phyloP scores from a whole-genome alignment of 2,888 invertebrate species.

The Mythimna loreyi region DNA sequence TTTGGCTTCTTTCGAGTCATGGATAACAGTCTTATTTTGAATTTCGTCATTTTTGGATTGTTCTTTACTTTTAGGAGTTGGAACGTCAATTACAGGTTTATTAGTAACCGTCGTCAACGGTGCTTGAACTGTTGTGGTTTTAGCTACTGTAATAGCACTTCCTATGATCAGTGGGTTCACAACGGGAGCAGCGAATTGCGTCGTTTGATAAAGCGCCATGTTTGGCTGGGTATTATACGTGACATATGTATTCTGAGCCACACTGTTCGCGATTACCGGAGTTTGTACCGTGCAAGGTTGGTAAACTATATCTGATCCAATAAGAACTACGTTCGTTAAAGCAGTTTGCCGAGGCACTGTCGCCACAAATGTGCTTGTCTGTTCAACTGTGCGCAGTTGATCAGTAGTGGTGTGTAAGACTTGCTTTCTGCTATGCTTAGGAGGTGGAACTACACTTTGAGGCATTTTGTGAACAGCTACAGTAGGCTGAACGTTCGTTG shows the following conservation, averaged over 20 bases:
- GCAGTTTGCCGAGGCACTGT: constrained; percentile 67
- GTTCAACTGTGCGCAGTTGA: constrained; percentile 40
- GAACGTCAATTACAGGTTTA: constrained; percentile 20
- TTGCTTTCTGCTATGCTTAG: constrained; percentile 36
- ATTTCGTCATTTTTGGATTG: constrained; percentile 5
- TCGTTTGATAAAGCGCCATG: constrained; percentile 73
- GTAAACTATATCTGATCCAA: constrained; percentile 76
- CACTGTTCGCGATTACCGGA: constrained; percentile 56
- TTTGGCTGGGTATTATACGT: constrained; percentile 70
- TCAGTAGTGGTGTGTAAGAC: constrained; percentile 32
- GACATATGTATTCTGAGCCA: constrained; percentile 67
- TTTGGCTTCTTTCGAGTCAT: constrained; percentile 28
- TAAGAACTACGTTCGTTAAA: constrained; percentile 75
- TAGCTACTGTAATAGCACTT: constrained; percentile 64
- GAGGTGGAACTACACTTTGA: constrained; percentile 32
- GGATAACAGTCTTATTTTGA: constrained; percentile 10
- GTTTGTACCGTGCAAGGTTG: constrained; percentile 71
- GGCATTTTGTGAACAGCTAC: constrained; percentile 47
- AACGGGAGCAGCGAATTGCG: constrained; percentile 72
- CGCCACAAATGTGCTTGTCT: constrained; percentile 66
- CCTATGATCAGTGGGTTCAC: constrained; percentile 74
- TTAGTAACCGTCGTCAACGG: constrained; percentile 39
- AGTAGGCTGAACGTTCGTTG: constrained; percentile 12
- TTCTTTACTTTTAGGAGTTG: constrained; percentile 1
- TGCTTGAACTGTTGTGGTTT: constrained; percentile 29